Evolutionary conservation across 2,113 vertebrate genomes (phyloP), one percentile per base, ranked within the genome.

Genomic region (Bolborhynchus lineola): DNA sequence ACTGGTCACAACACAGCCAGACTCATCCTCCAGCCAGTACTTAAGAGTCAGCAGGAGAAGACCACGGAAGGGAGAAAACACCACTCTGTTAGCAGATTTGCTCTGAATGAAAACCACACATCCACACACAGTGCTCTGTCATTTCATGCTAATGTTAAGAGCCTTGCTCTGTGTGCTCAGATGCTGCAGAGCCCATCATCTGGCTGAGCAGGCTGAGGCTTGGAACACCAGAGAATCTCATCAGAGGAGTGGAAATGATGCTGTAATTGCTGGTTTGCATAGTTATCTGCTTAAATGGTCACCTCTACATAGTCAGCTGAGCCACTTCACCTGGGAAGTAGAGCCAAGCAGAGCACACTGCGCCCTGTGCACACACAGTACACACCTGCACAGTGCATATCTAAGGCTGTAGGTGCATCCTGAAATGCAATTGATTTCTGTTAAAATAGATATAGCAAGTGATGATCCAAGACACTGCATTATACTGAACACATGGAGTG

Each of bases 221-320:
- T 78, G 84, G 50, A 83, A 46, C 64, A 62, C 55, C 13, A 65
- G 26, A 53, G 37, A 91, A 35, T 49, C 70, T 75, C 33, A 41
- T 55, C 37, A 84, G 53, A 93, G 75, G 46, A 33, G 46, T 26
- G 81, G 64, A 94, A 93, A 71, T 29, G 46, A 53, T 83, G 81
- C 91, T 89, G 1, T 68, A 77, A 65, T 69, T 80, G 46, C 26
- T 78, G 80, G n/a, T 28, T 81, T 95, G 64, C 72, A 50, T 24
- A 88, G 83, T 46, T 93, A 81, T 35, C 83, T 86, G 47, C 25
- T 57, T 84, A 92, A 95, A 75, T 35, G 46, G 92, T 69, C 88
- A 63, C 21, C 60, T 53, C 20, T 57, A 12, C 16, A 10, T 31
- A 72, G 79, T 29, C 29, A 79, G 42, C 37, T 29, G 53, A 63